These are phyloP conservation scores for Trypoxylon attenuatum DNA, from an alignment of 2,888 invertebrate species.

Conservation along the genomic window DNA sequence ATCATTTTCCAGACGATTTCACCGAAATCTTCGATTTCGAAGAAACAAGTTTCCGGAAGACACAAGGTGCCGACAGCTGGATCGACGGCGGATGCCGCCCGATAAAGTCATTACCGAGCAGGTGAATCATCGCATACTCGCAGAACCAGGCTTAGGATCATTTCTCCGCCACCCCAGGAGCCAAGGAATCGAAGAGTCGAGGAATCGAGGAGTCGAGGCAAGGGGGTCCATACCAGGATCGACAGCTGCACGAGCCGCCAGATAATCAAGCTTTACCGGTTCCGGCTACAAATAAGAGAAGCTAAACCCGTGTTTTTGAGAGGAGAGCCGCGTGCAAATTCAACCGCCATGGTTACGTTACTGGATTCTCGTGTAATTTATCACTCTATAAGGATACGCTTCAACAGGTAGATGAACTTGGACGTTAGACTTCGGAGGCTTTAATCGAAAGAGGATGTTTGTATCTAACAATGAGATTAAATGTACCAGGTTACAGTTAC, in stretches of 20 bases:
- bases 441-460: no score
- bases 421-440: no score
- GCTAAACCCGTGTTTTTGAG: constrained; percentile 27
- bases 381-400: not conserved
- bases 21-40: not conserved
- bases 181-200: no score
- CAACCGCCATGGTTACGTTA: not conserved
- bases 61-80: not conserved
- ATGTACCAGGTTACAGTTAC: no score
- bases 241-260: no score
- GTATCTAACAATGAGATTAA: no score
- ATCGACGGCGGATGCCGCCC: constrained; percentile 16
- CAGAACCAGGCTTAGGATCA: constrained; percentile 33
- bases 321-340: not conserved
- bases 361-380: no score
- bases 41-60: constrained; percentile 13
- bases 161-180: constrained; percentile 44
- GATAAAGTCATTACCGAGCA: constrained; percentile 64
- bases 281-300: constrained; percentile 50
- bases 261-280: constrained; percentile 36
- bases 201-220: no score
- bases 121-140: constrained; percentile 55
- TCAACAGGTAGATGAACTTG: no score
- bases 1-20: not conserved
- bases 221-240: constrained; percentile 24